Evolutionary conservation across 2,113 vertebrate genomes (phyloP), one percentile per base, ranked within the genome.

Genomic region (Meleagris gallopavo): DNA sequence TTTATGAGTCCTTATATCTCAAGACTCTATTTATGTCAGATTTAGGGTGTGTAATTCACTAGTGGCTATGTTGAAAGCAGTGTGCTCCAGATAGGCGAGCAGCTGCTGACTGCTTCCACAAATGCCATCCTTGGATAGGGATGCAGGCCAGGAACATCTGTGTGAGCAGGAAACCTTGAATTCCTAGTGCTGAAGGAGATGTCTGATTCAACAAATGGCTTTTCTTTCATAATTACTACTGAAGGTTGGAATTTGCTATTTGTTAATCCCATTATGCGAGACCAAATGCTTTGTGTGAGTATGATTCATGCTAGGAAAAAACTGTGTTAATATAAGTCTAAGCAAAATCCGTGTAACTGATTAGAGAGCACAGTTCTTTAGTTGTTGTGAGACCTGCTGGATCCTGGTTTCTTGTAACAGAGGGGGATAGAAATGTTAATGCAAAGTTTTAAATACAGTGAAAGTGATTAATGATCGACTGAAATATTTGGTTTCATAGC

Each of bases 1-100:
- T 93, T 94, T 92, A 83, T 89, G 88, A 41, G 52, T 95, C 46
- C 82, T 96, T 92, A 66, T 32, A 54, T 86, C 92, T 96, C 45
- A 70, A 67, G 83, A 87, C 45, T 90, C 76, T 94, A 52, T 85
- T 89, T 92, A 24, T 3, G 3, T 96, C 74, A 62, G 40, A 89
- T 96, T 71, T 86, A 66, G 69, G 34, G 46, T 71, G 30, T 67
- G 45, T 48, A 45, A 85, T 93, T 96, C 80, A 86, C 73, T 54
- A n/a, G 82, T 48, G 81, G 27, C 77, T 94, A 58, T 45, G 16
- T 88, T 72, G 66, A 40, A 62, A 83, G 60, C 72, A 78, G 36
- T 18, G 3, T 29, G 22, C 73, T 79, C 57, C 48, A 84, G 89
- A 41, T 61, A 79, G 61, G 67, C 88, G 83, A 83, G 46, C 41